Percentiles rank a stretch among this genome's conserved stretches.
phyloP scores from a whole-genome alignment of 2,113 vertebrate genomes.

The Microcebus lehilahytsara region DNA sequence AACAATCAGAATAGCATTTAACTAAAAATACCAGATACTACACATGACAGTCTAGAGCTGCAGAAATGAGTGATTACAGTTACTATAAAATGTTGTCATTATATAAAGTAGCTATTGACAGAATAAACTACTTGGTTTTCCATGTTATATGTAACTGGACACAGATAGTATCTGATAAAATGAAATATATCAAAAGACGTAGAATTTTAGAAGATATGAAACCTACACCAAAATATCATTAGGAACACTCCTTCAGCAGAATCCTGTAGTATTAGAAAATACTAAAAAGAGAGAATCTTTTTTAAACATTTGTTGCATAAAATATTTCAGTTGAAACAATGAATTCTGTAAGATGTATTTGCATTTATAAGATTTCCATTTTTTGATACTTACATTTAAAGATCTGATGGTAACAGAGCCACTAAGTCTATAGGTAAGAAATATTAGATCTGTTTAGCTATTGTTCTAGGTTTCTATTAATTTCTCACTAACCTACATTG shows the following conservation, averaged over 20 bases:
- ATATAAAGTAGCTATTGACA: neutral
- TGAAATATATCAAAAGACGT: neutral
- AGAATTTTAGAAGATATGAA: conserved; percentile 17
- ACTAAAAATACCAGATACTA: neutral
- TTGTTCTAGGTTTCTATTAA: neutral
- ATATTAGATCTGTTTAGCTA: neutral
- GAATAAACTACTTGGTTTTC: conserved; percentile 14
- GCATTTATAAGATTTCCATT: neutral
- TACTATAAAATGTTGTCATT: neutral
- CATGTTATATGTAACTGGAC: neutral
- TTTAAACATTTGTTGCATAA: neutral
- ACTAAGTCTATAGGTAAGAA: neutral
- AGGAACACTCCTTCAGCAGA: neutral
- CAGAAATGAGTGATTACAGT: neutral
- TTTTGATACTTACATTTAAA: conserved; percentile 11
- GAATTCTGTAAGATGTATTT: neutral
- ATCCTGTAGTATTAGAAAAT: neutral
- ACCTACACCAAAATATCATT: neutral
- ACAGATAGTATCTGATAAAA: conserved; percentile 38
- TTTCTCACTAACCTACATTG: neutral
- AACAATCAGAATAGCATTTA: neutral
- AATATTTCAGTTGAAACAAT: neutral
- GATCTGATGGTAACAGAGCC: neutral
- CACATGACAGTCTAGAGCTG: neutral
- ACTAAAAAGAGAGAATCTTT: neutral